Evolutionary conservation across 1,140 invertebrate genomes (phyloP), one percentile per base, ranked within the genome.

Genomic region (Brachionus plicatilis): DNA sequence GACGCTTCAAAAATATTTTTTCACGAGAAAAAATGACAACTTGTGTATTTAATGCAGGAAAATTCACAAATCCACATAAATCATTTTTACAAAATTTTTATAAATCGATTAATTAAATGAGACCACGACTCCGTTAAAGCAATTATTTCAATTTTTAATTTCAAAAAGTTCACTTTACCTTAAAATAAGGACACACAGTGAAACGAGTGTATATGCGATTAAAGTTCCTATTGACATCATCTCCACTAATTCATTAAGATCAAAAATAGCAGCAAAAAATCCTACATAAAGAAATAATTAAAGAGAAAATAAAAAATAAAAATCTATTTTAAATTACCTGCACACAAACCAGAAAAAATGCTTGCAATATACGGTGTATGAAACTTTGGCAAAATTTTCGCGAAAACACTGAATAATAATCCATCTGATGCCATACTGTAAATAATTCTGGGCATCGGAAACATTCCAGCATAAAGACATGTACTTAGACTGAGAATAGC

Each of bases 161-260:
- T 47, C 11, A 47, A 47, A 47, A 47, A 47, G 33, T 7, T 37
- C 14, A 14, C 45, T 47, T 68, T 66, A 91, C 85, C 91, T 88
- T 1, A 97, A 90, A 85, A 97, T 92, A 14, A 96, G 91, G 0
- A 97, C 94, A 85, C 94, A 96, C 53, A 94, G 91, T 12, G 95
- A 94, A 0, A 97, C 96, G 47, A 97, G 93, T 11, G 95, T 94
- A 88, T 97, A 97, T 0, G 96, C 96, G 66, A 97, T 90, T 0
- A 98, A 89, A 0, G 96, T 97, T 79, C 96, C 96, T 86, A 98
- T 97, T 0, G 95, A 96, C 93, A 97, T 95, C 93, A 98, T 95
- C 86, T 96, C 94, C 9, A 97, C 94, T 27, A 98, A 90, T 87
- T 95, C 94, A 11, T 94, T 92, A 47, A 97, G 88, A 88, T 96